Base-by-base conservation (phyloP, 2,888 invertebrate species). In the Tetrapedia diversipes region DNA sequence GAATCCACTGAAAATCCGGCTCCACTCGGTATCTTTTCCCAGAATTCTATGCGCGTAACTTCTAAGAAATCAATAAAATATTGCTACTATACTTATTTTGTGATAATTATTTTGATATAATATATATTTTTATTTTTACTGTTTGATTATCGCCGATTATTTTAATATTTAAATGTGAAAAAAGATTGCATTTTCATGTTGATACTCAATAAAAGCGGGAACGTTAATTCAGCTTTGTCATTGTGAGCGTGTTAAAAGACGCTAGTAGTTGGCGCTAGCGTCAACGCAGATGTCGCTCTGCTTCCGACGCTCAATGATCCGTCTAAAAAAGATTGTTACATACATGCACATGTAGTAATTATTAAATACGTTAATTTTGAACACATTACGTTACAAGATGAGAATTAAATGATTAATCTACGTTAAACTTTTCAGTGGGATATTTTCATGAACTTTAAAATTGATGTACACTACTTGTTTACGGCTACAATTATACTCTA, bases 1-100 rank as follows among this genome's bases (percentile, higher is more conserved):
- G 61, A 81, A 64, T 51, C 19, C 60, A 53, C 54, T 24, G 45
- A 76, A 43, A 49, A 63, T 66, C 80, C 81, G 77, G 81, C 82
- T 85, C 68, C 78, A 84, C 87, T 84, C 74, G 69, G 79, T 81
- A 73, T 84, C 77, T 71, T 74, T 84, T 84, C 82, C 81, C 81
- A 77, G 72, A 78, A 81, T 83, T 65, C 77, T 67, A 51, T 39
- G 79, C 72, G 66, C 39, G 53, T 56, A 43, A 69, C 74, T 56
- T 79, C 66, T 51, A 68, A 77, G 77, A 87, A 86, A 86, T 86
- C 86, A 85, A 88, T 88, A 87, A 81, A 82, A 81, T 68, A 64
- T 53, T 57, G 19, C n/a, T 60, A n/a, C 39, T 34, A 54, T 54
- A 32, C 32, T 39, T 53, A 51, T 56, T 61, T 47, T 41, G n/a